These are phyloP conservation scores for Coendou prehensilis DNA, from an alignment of 2,797 vertebrate species.

Conservation along the genomic window DNA sequence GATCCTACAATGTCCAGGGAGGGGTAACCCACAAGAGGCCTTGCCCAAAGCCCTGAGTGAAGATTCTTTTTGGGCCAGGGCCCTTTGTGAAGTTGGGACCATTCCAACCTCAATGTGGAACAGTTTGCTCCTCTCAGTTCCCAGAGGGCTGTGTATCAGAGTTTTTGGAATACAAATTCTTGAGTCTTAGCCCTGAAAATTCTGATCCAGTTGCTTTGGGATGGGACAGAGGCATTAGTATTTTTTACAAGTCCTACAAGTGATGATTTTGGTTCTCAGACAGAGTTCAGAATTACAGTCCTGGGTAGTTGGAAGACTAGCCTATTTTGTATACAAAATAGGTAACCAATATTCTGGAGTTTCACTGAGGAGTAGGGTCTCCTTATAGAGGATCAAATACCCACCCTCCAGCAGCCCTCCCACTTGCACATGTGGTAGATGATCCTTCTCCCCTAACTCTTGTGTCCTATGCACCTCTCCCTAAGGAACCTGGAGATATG, in stretches of 20 bases:
- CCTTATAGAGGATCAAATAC: not conserved
- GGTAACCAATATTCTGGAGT: not conserved
- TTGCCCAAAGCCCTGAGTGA: not conserved
- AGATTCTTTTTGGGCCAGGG: not conserved
- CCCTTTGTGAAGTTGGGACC: not conserved
- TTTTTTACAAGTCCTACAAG: not conserved
- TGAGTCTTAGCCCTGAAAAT: not conserved
- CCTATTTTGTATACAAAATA: not conserved
- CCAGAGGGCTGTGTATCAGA: not conserved
- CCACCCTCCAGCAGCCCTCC: not conserved
- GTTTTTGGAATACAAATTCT: not conserved
- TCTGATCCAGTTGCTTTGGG: not conserved
- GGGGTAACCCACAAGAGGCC: not conserved
- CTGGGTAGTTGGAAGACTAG: slow-evolving; percentile 8
- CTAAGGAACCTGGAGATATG: not conserved
- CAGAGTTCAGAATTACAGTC: not conserved
- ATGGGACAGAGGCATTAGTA: not conserved
- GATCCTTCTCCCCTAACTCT: not conserved
- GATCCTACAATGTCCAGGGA: not conserved
- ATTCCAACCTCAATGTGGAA: not conserved
- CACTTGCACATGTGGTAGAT: not conserved
- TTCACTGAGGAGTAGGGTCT: not conserved
- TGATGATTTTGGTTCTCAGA: not conserved
- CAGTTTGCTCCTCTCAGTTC: not conserved
- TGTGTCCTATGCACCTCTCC: not conserved